A percentile compares a stretch with the other conserved stretches of the same genome.
phyloP scores from a whole-genome alignment of 2,888 invertebrate genomes.

The Siphonodentalium dalli region DNA sequence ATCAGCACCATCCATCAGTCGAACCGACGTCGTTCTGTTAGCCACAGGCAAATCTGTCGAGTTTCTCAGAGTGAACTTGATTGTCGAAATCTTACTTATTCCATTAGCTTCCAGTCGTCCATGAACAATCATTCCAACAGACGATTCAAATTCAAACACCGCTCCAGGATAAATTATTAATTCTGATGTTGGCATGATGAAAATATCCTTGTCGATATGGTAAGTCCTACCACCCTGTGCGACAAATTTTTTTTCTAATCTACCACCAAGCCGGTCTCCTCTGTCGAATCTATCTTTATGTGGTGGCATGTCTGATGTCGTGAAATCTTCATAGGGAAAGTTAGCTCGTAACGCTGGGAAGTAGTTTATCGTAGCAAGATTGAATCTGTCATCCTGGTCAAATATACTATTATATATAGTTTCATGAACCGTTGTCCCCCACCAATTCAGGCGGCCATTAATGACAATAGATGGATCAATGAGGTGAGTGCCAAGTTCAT shows the following conservation, averaged over 20 bases:
- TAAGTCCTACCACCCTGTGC: slow-evolving; percentile 70
- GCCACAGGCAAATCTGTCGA: slow-evolving; percentile 37
- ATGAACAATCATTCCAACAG: slow-evolving; percentile 90
- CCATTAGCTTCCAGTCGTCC: slow-evolving; percentile 77
- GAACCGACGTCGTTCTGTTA: slow-evolving; percentile 70
- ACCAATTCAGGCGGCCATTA: slow-evolving; percentile 94
- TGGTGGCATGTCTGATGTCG: slow-evolving; percentile 80
- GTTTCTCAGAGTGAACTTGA: slow-evolving; percentile 36
- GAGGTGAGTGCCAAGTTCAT: slow-evolving; percentile 94
- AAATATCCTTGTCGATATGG: slow-evolving; percentile 91
- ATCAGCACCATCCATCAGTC: slow-evolving; percentile 82
- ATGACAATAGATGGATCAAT: slow-evolving; percentile 91
- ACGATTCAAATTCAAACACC: slow-evolving; percentile 83
- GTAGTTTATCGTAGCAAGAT: slow-evolving; percentile 89
- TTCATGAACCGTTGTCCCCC: slow-evolving; percentile 70
- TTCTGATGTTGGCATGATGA: slow-evolving; percentile 90
- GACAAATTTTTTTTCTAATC: no score
- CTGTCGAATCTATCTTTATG: slow-evolving; percentile 72
- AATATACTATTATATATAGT: slow-evolving; percentile 53
- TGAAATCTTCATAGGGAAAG: slow-evolving; percentile 85
- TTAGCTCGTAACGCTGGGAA: slow-evolving; percentile 89
- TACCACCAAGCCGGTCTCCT: slow-evolving; percentile 54
- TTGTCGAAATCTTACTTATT: slow-evolving; percentile 17
- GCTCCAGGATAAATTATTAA: slow-evolving; percentile 88
- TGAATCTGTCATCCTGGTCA: slow-evolving; percentile 72